Evolutionary conservation across 2,113 vertebrate species (phyloP).

Genomic region (Passer montanus): DNA sequence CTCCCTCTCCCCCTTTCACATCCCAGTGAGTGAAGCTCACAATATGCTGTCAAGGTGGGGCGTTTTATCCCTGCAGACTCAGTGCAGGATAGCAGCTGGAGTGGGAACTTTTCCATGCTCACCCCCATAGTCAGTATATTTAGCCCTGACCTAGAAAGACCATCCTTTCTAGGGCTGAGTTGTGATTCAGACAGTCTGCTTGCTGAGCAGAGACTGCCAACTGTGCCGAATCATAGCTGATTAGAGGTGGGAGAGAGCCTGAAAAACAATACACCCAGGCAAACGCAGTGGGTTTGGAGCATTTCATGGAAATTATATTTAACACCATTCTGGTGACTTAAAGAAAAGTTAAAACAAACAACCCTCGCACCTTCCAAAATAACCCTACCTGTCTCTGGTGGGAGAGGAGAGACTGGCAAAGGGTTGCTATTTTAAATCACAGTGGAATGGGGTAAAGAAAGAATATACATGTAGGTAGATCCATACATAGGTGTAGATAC

Average conservation of each 20-base stretch:
- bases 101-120: conserved; percentile 58
- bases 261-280: conserved; percentile 58
- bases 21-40: neutral
- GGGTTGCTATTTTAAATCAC: conserved; percentile 50
- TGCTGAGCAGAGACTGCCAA: conserved; percentile 57
- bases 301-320: conserved; percentile 13
- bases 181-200: conserved; percentile 68
- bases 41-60: neutral
- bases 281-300: conserved; percentile 34
- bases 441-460: neutral
- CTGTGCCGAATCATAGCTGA: conserved; percentile 45
- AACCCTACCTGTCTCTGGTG: conserved; percentile 59
- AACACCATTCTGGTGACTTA: conserved; percentile 40
- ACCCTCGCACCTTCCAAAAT: conserved; percentile 56
- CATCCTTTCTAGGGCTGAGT: conserved; percentile 65
- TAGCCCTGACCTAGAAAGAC: conserved; percentile 64
- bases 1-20: neutral
- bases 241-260: conserved; percentile 58
- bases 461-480: neutral
- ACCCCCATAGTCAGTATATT: conserved; percentile 51
- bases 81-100: conserved; percentile 26
- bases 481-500: neutral
- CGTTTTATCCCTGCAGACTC: neutral
- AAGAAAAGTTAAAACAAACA: conserved; percentile 64
- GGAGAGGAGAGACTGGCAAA: conserved; percentile 40